A percentile compares a stretch with the other conserved stretches of the same genome.
phyloP scores from a whole-genome alignment of 2,797 vertebrate genomes.

The Epinephelus awoara region DNA sequence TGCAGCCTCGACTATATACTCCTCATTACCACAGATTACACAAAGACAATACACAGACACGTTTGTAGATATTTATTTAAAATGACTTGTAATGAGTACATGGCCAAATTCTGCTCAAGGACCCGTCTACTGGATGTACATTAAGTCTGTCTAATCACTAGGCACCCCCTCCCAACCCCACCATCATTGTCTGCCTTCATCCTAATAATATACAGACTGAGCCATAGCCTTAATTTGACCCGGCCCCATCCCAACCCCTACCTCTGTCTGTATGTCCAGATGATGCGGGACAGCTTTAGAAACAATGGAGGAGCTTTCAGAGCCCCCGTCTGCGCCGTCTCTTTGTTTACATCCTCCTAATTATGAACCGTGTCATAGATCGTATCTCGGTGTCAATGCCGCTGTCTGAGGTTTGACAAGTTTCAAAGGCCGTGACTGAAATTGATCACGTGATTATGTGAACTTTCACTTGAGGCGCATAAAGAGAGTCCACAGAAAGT shows the following conservation, averaged over 20 bases:
- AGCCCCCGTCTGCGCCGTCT: background rate
- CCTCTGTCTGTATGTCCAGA: conserved; percentile 37
- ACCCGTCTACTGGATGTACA: background rate
- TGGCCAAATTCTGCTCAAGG: background rate
- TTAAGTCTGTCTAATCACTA: background rate
- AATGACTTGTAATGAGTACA: background rate
- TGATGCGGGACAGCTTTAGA: conserved; percentile 58
- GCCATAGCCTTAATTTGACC: conserved; percentile 68
- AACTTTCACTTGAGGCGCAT: background rate
- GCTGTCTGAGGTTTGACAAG: conserved; percentile 10
- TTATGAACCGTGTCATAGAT: conserved; percentile 32
- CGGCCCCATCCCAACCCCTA: conserved; percentile 31
- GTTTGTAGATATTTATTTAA: background rate
- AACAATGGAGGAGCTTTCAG: conserved; percentile 57
- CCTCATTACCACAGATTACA: conserved; percentile 55
- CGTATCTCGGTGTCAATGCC: conserved; percentile 11
- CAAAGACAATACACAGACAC: conserved; percentile 40
- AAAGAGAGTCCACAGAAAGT: background rate
- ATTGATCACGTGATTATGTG: background rate
- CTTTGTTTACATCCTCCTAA: conserved; percentile 52
- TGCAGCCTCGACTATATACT: conserved; percentile 20
- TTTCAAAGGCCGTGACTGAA: background rate
- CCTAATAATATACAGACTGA: conserved; percentile 57
- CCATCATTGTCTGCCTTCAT: conserved; percentile 45
- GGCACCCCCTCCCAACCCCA: background rate